Conservation (phyloP, 2,888 invertebrate genomes). For the Tyria jacobaeae region DNA sequence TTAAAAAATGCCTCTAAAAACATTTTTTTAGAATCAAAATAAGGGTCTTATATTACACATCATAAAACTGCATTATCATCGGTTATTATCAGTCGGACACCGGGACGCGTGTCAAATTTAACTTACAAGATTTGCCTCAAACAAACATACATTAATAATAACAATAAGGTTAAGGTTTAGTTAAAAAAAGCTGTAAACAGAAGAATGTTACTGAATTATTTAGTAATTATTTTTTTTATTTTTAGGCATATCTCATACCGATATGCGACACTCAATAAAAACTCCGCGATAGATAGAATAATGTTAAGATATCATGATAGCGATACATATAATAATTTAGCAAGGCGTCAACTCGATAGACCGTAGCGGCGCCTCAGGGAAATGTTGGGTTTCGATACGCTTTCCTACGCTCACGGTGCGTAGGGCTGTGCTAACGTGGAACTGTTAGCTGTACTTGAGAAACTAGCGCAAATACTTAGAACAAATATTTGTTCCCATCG, state of each 20-base stretch:
- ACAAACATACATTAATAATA: no score
- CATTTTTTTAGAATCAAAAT: no score
- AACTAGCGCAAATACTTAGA: slow-evolving; percentile 1
- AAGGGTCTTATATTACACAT: no score
- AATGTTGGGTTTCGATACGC: slow-evolving; percentile 60
- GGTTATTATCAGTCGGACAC: no score
- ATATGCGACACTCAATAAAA: neutral
- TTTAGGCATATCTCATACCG: neutral
- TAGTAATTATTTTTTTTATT: neutral
- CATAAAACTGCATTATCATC: no score
- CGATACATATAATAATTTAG: slow-evolving; percentile 39
- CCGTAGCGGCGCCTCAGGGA: slow-evolving; percentile 54
- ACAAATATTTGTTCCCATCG: no score
- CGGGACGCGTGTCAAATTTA: no score
- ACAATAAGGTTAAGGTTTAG: no score
- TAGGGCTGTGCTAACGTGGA: slow-evolving; percentile 20
- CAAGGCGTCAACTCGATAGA: slow-evolving; percentile 50
- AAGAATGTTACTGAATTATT: no score
- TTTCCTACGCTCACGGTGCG: slow-evolving; percentile 50
- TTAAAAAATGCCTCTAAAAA: no score
- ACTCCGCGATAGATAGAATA: neutral
- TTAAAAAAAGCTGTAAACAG: neutral
- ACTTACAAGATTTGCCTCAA: no score
- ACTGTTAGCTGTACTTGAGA: slow-evolving; percentile 2
- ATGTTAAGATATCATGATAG: slow-evolving; percentile 23